phyloP scores from a whole-genome alignment of 2,113 vertebrate genomes.

The Edolisoma coerulescens region DNA sequence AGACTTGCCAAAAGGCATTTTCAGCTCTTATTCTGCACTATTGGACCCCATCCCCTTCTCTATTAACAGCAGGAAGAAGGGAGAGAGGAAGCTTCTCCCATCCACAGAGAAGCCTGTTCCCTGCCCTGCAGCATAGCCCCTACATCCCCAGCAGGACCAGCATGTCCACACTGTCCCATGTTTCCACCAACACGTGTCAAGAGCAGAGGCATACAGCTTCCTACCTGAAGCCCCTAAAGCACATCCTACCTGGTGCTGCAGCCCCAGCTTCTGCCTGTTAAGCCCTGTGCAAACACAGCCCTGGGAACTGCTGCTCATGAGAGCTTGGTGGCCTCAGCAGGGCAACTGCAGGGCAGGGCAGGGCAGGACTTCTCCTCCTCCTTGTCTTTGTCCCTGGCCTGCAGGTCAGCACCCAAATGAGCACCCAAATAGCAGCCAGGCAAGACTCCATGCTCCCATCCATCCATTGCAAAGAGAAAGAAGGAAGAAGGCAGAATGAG shows the following conservation, averaged over 20 bases:
- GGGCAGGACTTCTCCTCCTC: not conserved
- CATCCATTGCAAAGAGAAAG: not conserved
- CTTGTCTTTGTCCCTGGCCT: not conserved
- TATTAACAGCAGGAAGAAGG: not conserved
- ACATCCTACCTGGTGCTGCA: not conserved
- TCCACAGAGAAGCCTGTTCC: not conserved
- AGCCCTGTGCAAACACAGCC: not conserved
- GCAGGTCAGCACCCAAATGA: not conserved
- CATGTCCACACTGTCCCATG: not conserved
- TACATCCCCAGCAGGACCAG: not conserved
- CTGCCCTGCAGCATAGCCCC: not conserved
- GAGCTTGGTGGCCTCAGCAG: not conserved
- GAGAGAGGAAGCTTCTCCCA: not conserved
- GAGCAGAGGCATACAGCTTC: not conserved
- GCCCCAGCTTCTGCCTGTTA: not conserved
- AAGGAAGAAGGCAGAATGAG: not conserved
- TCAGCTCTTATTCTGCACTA: not conserved
- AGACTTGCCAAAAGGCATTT: not conserved
- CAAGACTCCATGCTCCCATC: fast-evolving
- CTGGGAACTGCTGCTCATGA: fast-evolving
- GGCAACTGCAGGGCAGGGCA: not conserved
- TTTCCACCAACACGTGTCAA: fast-evolving
- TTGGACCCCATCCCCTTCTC: not conserved
- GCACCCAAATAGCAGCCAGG: not conserved
- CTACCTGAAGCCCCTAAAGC: not conserved